Base-by-base conservation (phyloP, 2,113 vertebrate genomes). In the Serinus canaria region DNA sequence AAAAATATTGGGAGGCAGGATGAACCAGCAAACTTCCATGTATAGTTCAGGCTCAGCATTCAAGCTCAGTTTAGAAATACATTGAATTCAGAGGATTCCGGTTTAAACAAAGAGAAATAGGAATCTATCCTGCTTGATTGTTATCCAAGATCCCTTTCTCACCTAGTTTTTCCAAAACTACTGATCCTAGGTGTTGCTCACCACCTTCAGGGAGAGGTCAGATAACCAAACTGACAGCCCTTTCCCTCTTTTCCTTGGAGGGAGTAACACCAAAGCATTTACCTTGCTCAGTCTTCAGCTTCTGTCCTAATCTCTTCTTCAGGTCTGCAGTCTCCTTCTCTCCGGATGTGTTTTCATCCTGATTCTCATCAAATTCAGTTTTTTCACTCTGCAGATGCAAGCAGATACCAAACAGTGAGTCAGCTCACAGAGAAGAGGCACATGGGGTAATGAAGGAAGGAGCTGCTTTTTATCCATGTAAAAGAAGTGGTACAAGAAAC, bases 291-390 rank as follows among this genome's bases (percentile, higher is more conserved):
- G 58, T 78, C 58, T 98, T 99, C 13, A 93, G 17, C 95, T 98
- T 99, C 95, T 97, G 98, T 5, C 2, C 35, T 39, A 99, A 80
- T 86, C 98, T 98, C 76, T 97, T 97, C 85, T 97, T 98, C 80
- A 98, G 95, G 52, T 86, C 21, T 23, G 37, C n/a, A 66, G 58
- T 0, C 77, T 97, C 97, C 35, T 94, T 84, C 62, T 96, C 95
- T 72, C 97, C 97, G 35, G 92, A 97, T 39, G 91, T 39, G 35
- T 82, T 96, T 84, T 84, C 95, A 75, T 97, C 96, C n/a, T 97
- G 98, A 10, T 97, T 98, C 53, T 97, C 97, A 60, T 96, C 98
- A 91, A 97, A 98, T 73, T 98, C 99, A 96, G 96, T 98, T 96
- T 98, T 99, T 85, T 99, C 98, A 87, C 18, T 96, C 98, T 98